These are phyloP conservation scores for Potamarius usumacintae DNA, from an alignment of 2,113 vertebrate species.

Conservation along the genomic window DNA sequence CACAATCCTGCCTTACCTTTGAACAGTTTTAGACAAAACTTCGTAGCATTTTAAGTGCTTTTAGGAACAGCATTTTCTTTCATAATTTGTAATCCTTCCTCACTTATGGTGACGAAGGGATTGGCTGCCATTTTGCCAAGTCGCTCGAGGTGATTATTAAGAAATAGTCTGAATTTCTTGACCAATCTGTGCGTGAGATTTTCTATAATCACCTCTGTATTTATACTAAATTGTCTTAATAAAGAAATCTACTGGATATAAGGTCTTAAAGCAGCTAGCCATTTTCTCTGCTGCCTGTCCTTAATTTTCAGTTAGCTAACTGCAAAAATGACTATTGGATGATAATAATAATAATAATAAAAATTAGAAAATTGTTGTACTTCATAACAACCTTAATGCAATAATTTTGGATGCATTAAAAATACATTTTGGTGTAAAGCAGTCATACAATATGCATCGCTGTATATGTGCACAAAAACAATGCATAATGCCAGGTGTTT, in stretches of 20 bases:
- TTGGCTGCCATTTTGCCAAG: too few species aligned
- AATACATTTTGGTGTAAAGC: not conserved
- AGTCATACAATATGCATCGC: not conserved
- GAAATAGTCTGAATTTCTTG: too few species aligned
- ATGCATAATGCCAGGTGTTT: not conserved
- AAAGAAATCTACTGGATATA: not conserved
- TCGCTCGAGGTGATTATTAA: too few species aligned
- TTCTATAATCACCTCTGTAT: too few species aligned
- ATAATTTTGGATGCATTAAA: not conserved
- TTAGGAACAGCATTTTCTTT: too few species aligned
- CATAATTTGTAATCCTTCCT: too few species aligned
- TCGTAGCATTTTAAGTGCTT: too few species aligned
- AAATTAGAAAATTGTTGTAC: conserved; percentile 14
- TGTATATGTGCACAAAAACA: not conserved
- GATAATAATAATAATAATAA: not conserved
- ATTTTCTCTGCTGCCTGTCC: not conserved
- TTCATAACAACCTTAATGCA: conserved; percentile 21
- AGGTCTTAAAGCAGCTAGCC: not conserved
- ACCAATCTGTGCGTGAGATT: too few species aligned
- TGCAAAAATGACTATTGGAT: too few species aligned
- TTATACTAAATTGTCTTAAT: not conserved
- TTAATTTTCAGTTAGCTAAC: not conserved
- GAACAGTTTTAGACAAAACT: too few species aligned
- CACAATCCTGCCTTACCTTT: too few species aligned
- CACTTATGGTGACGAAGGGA: too few species aligned